Evolutionary conservation across 2,797 vertebrate species (phyloP).

Genomic region (Acanthis flammea): DNA sequence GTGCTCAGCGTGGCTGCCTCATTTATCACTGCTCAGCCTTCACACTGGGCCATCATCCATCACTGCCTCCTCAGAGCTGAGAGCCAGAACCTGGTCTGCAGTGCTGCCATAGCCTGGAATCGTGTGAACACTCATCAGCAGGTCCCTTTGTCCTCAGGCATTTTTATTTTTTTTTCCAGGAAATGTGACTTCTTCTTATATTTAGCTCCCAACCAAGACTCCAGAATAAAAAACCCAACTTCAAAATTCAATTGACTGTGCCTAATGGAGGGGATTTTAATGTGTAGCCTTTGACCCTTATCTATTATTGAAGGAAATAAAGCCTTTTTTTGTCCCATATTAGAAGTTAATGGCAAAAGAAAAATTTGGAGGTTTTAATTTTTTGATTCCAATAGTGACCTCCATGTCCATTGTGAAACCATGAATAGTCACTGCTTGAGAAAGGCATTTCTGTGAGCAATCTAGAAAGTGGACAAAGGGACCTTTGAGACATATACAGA

Average conservation of each 20-base stretch:
- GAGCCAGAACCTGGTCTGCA: constrained; percentile 19
- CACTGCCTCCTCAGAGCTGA: constrained; percentile 56
- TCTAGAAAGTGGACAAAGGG: constrained; percentile 38
- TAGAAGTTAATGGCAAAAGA: constrained; percentile 31
- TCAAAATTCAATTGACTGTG: constrained; percentile 60
- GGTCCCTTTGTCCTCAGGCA: constrained; percentile 51
- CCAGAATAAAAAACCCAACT: constrained; percentile 18
- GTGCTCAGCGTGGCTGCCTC: constrained; percentile 30
- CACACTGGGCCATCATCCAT: constrained; percentile 56
- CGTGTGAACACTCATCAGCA: constrained; percentile 25
- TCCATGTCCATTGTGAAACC: constrained; percentile 31
- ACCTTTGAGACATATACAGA: background rate
- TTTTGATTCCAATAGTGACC: constrained; percentile 22
- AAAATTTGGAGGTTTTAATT: constrained; percentile 49
- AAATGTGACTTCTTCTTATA: constrained; percentile 51
- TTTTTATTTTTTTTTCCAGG: constrained; percentile 9
- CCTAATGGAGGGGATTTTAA: constrained; percentile 66
- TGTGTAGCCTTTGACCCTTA: constrained; percentile 49
- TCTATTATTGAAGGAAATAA: constrained; percentile 59
- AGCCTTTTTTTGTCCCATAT: constrained; percentile 60
- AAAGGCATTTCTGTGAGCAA: constrained; percentile 33
- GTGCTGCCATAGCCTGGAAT: background rate
- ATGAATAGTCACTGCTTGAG: constrained; percentile 45
- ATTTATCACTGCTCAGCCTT: constrained; percentile 62
- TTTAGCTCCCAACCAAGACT: constrained; percentile 50